Base-by-base conservation (phyloP, 1,140 invertebrate species). In the Heliconius hermathena region DNA sequence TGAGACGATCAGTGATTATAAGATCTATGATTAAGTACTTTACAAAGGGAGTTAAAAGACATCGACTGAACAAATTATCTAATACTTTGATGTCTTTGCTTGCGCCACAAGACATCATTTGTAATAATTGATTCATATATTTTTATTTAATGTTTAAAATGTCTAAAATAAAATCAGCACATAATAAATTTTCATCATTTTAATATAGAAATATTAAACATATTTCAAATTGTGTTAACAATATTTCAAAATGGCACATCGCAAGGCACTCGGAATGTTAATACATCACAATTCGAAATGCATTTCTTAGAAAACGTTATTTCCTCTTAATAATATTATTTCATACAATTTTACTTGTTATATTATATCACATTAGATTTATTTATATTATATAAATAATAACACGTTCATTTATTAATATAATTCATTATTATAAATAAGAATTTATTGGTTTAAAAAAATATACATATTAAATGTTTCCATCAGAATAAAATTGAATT, bases 191-290 rank as follows among this genome's bases (percentile, higher is more conserved):
- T 36, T 36, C 33, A 36, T 60, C 33, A 73, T 66, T 77, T 36
- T 77, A 73, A 57, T 78, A 52, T 57, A 22, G 49, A 52, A 52
- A 52, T 52, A 60, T 60, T 72, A 57, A 54, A 78, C 60, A 73
- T 78, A 78, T 78, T 73, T 57, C 26, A 73, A 60, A 29, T 22
- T 38, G 52, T 73, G 60, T 78, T 54, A 33, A 77, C 22, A 77
- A 77, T 33, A 73, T 73, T 78, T 73, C 29, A 73, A 76, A 79
- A 80, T 79, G 70, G 57, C 71, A 79, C 74, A 70, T 38, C 41
- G 49, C 72, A 81, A 83, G 82, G 81, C 81, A 80, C 73, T 57
- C 74, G 81, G 82, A 83, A 83, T 83, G 82, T 76, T 76, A n/a
- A 33, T 46, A 76, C 26, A 76, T 76, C 74, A 76, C 74, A 71